Conservation (phyloP, 1,140 invertebrate genomes). For the Euglossa dilemma region DNA sequence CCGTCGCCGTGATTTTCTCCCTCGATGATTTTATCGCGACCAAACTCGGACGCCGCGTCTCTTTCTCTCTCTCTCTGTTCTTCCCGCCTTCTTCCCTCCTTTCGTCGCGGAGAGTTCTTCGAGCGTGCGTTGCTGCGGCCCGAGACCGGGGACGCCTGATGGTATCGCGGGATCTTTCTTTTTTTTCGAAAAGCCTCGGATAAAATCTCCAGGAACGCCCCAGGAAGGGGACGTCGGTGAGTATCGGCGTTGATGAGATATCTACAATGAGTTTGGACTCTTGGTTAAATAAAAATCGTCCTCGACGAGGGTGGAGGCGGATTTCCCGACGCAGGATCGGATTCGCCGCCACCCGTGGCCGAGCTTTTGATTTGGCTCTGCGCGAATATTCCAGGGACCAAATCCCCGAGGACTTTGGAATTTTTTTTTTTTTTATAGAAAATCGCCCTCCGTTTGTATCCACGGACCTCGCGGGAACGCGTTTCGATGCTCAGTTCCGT, state of each 20-base stretch:
- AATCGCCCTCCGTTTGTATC: not conserved
- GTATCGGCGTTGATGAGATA: constrained; percentile 13
- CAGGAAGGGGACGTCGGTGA: not conserved
- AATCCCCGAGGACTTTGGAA: not conserved
- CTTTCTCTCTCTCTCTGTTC: not conserved
- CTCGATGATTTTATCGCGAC: constrained; percentile 7
- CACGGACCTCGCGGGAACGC: not conserved
- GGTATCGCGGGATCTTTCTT: not conserved
- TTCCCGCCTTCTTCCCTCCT: not conserved
- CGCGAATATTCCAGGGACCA: not conserved
- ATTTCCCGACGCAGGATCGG: not conserved
- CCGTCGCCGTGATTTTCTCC: not conserved
- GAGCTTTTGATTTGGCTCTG: constrained; percentile 41
- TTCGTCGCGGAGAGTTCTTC: constrained; percentile 1
- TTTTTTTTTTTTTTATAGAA: constrained; percentile 6
- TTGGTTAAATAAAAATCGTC: constrained; percentile 17
- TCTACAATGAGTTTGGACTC: constrained; percentile 30
- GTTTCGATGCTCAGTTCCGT: not conserved
- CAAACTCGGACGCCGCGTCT: not conserved
- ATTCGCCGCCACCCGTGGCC: not conserved
- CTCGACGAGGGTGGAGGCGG: not conserved
- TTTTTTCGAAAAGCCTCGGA: not conserved
- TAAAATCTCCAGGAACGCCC: not conserved
- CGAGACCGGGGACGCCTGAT: not conserved
- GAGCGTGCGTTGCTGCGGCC: not conserved